Evolutionary conservation across 2,113 vertebrate species (phyloP).

Genomic region (Heptranchias perlo): DNA sequence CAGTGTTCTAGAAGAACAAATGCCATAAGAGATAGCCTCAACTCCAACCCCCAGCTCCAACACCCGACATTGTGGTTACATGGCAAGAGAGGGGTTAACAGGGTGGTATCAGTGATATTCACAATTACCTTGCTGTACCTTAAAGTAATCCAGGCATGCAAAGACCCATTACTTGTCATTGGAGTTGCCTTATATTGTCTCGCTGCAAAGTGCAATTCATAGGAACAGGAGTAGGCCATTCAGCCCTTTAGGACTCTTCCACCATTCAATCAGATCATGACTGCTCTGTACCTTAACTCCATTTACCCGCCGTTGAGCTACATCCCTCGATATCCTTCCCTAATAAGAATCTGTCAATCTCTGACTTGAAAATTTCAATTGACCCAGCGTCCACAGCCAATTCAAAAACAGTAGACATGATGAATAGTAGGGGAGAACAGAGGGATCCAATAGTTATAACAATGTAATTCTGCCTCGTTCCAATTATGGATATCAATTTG

Average conservation of each 20-base stretch:
- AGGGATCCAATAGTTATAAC: not conserved
- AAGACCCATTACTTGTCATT: not conserved
- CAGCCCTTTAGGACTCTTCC: not conserved
- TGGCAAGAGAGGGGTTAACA: not conserved
- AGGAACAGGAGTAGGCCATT: not conserved
- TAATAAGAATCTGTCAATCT: not conserved
- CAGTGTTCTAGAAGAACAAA: not conserved
- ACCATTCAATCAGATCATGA: not conserved
- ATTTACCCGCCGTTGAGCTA: not conserved
- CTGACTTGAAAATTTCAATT: not conserved
- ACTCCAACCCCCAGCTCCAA: not conserved
- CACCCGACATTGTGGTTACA: not conserved
- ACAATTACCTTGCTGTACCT: not conserved
- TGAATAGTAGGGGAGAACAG: not conserved
- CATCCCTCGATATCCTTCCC: not conserved
- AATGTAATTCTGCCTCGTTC: not conserved
- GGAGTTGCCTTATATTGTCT: not conserved
- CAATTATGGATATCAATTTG: not conserved
- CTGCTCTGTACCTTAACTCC: not conserved
- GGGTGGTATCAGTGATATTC: not conserved
- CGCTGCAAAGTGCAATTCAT: not conserved
- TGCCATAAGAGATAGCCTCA: not conserved
- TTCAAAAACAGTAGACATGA: not conserved
- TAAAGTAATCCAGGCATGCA: not conserved
- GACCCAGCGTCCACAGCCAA: not conserved